Conservation (phyloP, 2,888 invertebrate species). For the Slavum lentiscoides region DNA sequence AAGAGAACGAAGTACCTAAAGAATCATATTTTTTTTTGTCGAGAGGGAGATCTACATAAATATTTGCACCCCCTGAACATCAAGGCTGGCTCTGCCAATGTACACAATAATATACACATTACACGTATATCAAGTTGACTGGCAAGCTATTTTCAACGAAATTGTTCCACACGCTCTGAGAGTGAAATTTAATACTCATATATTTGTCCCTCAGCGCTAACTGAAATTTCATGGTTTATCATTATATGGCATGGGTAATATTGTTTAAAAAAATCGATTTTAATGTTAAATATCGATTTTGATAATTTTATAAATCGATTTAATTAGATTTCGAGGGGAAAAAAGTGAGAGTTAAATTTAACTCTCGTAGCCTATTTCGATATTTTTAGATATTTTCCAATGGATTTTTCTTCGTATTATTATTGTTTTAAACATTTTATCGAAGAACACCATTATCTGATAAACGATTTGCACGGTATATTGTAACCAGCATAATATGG, state of each 20-base stretch:
- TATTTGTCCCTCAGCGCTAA: too few species aligned
- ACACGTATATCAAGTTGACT: neutral
- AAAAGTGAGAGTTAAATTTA: slow-evolving; percentile 7
- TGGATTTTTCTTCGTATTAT: neutral
- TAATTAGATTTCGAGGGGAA: neutral
- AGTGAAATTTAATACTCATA: neutral
- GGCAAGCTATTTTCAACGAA: slow-evolving; percentile 4
- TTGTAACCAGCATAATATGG: too few species aligned
- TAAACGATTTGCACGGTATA: too few species aligned
- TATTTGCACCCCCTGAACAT: too few species aligned
- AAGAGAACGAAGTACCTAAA: too few species aligned
- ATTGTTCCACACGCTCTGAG: neutral
- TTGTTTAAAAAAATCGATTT: neutral
- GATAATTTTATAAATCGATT: neutral
- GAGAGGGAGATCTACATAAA: too few species aligned
- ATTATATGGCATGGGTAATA: neutral
- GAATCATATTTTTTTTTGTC: too few species aligned
- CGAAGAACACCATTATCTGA: too few species aligned
- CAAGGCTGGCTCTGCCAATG: too few species aligned
- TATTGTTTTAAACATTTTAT: neutral
- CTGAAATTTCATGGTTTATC: too few species aligned
- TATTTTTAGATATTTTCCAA: neutral
- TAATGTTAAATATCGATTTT: neutral
- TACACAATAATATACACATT: too few species aligned
- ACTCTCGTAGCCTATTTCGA: neutral